Base-by-base conservation (phyloP, 2,888 invertebrate species). In the Tenthredo amoena region DNA sequence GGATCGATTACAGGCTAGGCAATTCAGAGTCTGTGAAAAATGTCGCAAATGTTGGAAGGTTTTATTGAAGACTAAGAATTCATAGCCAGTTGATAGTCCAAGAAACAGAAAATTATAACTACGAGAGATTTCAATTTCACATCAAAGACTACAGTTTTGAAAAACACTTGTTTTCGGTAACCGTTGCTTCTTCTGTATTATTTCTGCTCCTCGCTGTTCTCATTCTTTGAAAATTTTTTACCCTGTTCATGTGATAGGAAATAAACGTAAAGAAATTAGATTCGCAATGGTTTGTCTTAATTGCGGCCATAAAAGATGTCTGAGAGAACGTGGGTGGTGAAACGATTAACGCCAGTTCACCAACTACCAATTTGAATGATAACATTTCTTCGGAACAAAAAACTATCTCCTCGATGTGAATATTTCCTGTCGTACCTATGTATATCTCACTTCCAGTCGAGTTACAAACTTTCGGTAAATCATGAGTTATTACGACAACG, bases 401-500 rank as follows among this genome's bases (percentile, higher is more conserved):
- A 74, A 55, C 50, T 77, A 77, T 55, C 55, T 50, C 40, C 77
- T n/a, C 55, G 31, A 10, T 47, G 26, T 21, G 9, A 77, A 31
- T 34, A 77, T 77, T 34, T 18, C n/a, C 34, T 50, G 55, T 77
- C 77, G 77, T 31, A n/a, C 55, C 55, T 77, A 50, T 15, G 9
- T 77, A 47, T 21, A 77, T 77, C 40, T 74, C 43, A 74, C 72
- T 74, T 26, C 40, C 72, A 15, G 50, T n/a, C 5, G 55, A 55
- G 55, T 34, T 55, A 34, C 21, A 77, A 77, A 77, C 31, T 77
- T 77, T 77, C 26, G 77, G 55, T 31, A 77, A 77, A 77, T 55
- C 55, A 5, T 31, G 34, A 81, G 81, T 81, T 81, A 81, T 81
- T 81, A 21, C 58, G 58, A 21, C 62, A 81, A 62, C 40, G 62